Evolutionary conservation across 1,140 invertebrate genomes (phyloP).

Genomic region (Colletes gigas): DNA sequence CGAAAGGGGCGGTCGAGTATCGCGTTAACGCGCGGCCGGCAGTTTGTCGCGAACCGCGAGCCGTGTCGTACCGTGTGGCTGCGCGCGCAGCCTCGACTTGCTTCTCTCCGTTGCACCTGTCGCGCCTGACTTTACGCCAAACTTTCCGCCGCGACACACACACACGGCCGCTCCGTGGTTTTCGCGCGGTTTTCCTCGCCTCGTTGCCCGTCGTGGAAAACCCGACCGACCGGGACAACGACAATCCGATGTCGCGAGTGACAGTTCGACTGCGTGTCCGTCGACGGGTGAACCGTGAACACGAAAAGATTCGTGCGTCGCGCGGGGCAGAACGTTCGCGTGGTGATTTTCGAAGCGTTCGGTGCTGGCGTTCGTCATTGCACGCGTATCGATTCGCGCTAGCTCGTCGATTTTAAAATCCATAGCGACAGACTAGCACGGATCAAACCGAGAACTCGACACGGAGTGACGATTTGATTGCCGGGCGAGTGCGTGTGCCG

Average conservation of each 20-base stretch:
- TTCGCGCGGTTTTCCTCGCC: neutral
- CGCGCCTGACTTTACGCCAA: conserved; percentile 28
- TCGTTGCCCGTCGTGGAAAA: neutral
- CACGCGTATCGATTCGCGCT: neutral
- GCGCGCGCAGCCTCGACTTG: conserved; percentile 9
- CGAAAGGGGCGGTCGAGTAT: conserved; percentile 55
- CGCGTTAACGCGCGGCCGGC: conserved; percentile 68
- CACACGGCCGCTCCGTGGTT: neutral
- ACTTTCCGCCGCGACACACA: neutral
- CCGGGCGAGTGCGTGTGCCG: neutral
- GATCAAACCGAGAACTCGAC: no score
- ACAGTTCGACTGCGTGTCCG: neutral
- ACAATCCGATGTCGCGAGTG: neutral
- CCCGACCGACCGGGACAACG: neutral
- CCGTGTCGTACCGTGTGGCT: conserved; percentile 57
- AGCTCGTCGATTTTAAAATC: neutral
- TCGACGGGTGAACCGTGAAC: no score
- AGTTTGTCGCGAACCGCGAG: conserved; percentile 77
- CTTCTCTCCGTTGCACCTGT: conserved; percentile 17
- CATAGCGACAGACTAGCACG: no score
- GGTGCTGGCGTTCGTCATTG: neutral
- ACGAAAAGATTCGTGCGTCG: no score
- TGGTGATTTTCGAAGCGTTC: neutral
- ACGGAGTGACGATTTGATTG: neutral
- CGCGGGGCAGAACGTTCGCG: neutral